These are phyloP conservation scores for Himalopsyche tibetana DNA, from an alignment of 2,888 invertebrate species.

Conservation along the genomic window DNA sequence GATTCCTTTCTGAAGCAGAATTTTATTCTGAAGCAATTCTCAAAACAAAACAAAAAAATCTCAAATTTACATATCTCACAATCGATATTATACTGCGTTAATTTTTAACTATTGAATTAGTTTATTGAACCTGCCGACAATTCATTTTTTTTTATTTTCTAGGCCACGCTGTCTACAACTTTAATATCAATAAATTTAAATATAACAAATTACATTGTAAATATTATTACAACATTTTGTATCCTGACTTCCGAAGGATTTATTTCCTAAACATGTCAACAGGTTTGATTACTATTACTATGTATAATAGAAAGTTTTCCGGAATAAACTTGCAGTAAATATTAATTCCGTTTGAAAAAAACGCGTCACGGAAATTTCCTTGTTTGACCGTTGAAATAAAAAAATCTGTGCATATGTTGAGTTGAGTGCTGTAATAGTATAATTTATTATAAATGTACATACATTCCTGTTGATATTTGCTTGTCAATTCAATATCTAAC, in stretches of 20 bases:
- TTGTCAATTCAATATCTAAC: too few relatives aligned
- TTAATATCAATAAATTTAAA: neutral
- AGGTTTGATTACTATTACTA: neutral
- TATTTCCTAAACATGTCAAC: neutral
- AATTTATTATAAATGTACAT: too few relatives aligned
- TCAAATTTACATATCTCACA: too few relatives aligned
- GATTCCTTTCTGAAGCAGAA: too few relatives aligned
- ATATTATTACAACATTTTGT: neutral
- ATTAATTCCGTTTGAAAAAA: neutral
- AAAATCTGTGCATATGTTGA: neutral
- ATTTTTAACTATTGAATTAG: neutral
- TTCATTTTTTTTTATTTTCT: neutral
- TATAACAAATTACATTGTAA: neutral
- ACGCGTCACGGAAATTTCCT: neutral
- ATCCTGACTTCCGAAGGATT: neutral
- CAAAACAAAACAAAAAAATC: too few relatives aligned
- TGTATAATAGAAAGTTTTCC: neutral
- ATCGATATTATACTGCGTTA: too few relatives aligned
- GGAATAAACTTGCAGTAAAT: neutral
- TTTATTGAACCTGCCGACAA: neutral
- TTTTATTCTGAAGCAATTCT: too few relatives aligned
- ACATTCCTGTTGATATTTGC: too few relatives aligned
- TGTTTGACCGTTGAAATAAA: neutral
- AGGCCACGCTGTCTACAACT: neutral
- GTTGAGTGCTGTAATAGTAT: too few relatives aligned